Conservation (phyloP, 2,113 vertebrate species). For the Ceyx cyanopectus region DNA sequence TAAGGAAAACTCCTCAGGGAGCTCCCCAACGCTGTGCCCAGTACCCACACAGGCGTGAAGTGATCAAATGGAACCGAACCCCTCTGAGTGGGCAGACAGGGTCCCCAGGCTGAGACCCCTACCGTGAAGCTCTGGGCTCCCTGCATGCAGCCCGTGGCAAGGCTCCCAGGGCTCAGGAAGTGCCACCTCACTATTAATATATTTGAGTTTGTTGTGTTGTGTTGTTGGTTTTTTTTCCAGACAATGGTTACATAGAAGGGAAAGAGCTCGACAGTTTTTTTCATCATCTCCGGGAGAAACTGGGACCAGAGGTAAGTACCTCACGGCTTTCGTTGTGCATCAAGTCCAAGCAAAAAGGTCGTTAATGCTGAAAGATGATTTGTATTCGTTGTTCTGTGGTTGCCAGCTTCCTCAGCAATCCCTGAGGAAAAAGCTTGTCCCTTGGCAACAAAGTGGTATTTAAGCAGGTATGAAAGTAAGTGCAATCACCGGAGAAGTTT, state of each 20-base stretch:
- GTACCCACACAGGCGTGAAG: accelerated
- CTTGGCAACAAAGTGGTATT: constrained; percentile 13
- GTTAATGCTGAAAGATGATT: background rate
- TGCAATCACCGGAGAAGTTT: background rate
- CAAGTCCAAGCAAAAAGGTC: background rate
- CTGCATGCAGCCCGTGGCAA: accelerated
- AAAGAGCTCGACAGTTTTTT: constrained; percentile 94
- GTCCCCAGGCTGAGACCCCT: background rate
- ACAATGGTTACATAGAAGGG: constrained; percentile 94
- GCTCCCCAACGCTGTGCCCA: accelerated
- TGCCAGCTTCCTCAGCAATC: background rate
- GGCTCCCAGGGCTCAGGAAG: accelerated
- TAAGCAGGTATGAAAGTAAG: background rate
- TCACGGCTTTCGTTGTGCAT: accelerated
- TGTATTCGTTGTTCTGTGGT: background rate
- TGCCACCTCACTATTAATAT: background rate
- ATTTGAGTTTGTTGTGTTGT: constrained; percentile 3
- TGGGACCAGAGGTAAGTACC: constrained; percentile 82
- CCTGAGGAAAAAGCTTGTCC: background rate
- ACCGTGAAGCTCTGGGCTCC: accelerated
- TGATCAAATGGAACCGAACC: accelerated
- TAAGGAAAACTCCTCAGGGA: accelerated
- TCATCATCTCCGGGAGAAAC: constrained; percentile 83
- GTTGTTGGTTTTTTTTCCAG: constrained; percentile 71
- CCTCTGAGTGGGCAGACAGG: accelerated